Evolutionary conservation across 2,797 vertebrate species (phyloP).

Genomic region (Parotocinclus haroldoi): DNA sequence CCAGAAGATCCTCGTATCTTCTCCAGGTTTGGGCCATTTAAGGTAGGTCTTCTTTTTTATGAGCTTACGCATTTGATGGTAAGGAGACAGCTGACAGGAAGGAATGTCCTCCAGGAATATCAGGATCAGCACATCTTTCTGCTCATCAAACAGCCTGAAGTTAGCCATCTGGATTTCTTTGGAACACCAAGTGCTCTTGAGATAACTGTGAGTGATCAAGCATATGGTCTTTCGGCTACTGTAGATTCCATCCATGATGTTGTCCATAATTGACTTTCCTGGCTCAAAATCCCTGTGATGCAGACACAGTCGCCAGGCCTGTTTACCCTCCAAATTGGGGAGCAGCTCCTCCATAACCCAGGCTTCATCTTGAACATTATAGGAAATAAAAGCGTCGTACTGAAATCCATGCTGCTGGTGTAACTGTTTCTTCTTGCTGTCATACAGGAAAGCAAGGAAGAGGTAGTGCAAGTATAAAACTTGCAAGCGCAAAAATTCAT

Average conservation of each 20-base stretch:
- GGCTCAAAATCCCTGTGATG: conserved; percentile 52
- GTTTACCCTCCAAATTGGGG: conserved; percentile 44
- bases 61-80: conserved; percentile 69
- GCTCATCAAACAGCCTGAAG: conserved; percentile 72
- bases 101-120: conserved; percentile 75
- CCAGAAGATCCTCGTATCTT: conserved; percentile 65
- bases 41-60: conserved; percentile 69
- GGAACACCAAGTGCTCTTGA: conserved; percentile 75
- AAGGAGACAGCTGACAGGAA: conserved; percentile 58
- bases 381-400: conserved; percentile 52
- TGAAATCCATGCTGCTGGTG: conserved; percentile 18
- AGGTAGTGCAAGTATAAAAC: conserved; percentile 46
- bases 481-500: conserved; percentile 29
- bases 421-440: conserved; percentile 30
- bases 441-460: conserved; percentile 38
- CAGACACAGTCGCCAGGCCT: conserved; percentile 47
- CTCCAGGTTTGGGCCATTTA: conserved; percentile 60
- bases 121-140: conserved; percentile 72
- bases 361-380: conserved; percentile 53
- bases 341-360: conserved; percentile 55
- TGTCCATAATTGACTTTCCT: conserved; percentile 71
- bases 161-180: conserved; percentile 71
- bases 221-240: conserved; percentile 75
- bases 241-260: conserved; percentile 74
- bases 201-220: conserved; percentile 67